Base-by-base conservation (phyloP, 2,113 vertebrate genomes). In the Neodontobutis hainanensis region DNA sequence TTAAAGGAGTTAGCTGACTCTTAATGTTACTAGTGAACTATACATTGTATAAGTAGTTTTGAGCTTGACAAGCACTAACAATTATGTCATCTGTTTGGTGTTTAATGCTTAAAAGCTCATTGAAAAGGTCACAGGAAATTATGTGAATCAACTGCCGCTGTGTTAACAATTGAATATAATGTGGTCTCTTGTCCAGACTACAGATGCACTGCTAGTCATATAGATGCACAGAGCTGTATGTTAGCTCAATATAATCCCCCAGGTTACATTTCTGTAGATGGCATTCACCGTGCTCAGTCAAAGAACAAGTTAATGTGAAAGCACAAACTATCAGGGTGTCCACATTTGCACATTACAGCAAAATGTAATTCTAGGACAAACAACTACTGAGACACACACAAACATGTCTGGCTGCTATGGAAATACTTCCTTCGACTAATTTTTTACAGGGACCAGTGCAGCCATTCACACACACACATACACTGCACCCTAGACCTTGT, bases 261-360 rank as follows among this genome's bases (percentile, higher is more conserved):
- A 81, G 68, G 73, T 83, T 63, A 49, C 72, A 77, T 59, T 62
- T 78, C 69, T 64, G 64, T 47, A 45, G 64, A 46, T 7, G 44
- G 51, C 64, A 66, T 77, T 61, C 44, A 62, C 59, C 43, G 19
- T 62, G 61, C 52, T 76, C 57, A 60, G 47, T 72, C 63, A 53
- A 49, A 46, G 67, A 69, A 78, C 44, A 75, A 11, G 11, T 47
- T 68, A 67, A 83, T 71, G 68, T 82, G 73, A 89, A 88, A 89
- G 87, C 88, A 91, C 87, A 91, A 81, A 75, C 65, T 66, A 78
- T 82, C 79, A 83, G 76, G 87, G 79, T 78, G 68, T 81, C 61
- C 53, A 70, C 61, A 72, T 85, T 88, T 88, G 82, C 84, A 85
- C 84, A 83, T 80, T 79, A 83, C 76, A 68, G 59, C 75, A 42